Percentiles rank a stretch among this genome's conserved stretches.
phyloP scores from a whole-genome alignment of 2,797 vertebrate genomes.

The Brachyrhaphis roseni region DNA sequence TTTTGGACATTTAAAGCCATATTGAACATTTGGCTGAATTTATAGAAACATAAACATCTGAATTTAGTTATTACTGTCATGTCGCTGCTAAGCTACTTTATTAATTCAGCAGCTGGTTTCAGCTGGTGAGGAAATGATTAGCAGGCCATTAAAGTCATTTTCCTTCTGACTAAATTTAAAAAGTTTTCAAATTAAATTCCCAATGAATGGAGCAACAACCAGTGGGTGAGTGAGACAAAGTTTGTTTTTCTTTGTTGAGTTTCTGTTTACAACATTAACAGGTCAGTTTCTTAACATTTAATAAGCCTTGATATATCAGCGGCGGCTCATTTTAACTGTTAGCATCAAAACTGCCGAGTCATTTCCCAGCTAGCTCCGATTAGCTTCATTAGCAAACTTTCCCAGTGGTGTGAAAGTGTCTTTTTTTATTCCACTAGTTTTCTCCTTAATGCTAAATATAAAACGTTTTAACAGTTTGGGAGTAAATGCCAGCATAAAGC shows the following conservation, averaged over 20 bases:
- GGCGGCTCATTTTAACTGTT: background rate
- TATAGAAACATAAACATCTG: background rate
- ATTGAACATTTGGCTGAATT: background rate
- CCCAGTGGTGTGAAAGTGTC: background rate
- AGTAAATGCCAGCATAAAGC: background rate
- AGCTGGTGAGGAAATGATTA: background rate
- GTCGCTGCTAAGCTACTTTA: background rate
- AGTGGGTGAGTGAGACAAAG: background rate
- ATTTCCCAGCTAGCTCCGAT: background rate
- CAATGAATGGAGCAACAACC: background rate
- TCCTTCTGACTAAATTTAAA: background rate
- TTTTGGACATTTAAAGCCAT: background rate
- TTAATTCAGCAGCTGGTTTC: background rate
- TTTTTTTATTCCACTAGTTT: background rate
- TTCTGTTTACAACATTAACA: background rate
- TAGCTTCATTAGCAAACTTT: background rate
- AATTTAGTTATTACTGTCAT: background rate
- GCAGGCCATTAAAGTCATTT: background rate
- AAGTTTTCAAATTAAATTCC: background rate
- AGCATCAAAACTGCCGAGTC: conserved; percentile 1
- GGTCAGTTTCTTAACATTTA: background rate
- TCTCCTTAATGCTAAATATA: background rate
- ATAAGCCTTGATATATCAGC: background rate
- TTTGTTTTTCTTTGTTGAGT: background rate
- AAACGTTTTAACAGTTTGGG: background rate